Conservation (phyloP, 2,888 invertebrate species). For the Frankliniella intonsa region DNA sequence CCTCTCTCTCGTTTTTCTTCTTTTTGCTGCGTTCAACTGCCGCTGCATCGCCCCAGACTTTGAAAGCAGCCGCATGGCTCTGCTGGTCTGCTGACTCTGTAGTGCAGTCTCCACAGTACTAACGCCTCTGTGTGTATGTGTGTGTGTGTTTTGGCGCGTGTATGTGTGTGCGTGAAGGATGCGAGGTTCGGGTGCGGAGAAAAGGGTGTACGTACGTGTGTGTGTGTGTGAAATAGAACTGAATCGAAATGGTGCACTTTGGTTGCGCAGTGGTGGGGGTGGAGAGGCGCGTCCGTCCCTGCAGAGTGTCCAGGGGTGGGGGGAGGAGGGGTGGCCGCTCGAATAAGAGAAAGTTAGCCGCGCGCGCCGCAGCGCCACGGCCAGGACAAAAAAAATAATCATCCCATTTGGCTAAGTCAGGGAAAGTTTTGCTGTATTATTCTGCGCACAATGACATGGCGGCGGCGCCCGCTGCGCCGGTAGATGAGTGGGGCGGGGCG, state of each 20-base stretch:
- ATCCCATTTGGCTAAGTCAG: conserved; percentile 19
- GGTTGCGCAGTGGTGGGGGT: neutral
- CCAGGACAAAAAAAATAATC: neutral
- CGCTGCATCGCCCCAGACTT: no score
- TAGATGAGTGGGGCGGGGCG: no score
- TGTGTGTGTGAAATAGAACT: conserved; percentile 6
- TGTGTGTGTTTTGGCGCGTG: no score
- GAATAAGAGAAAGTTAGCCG: conserved; percentile 3
- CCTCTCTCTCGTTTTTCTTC: no score
- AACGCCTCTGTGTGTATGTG: no score
- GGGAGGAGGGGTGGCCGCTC: no score
- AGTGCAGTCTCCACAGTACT: no score
- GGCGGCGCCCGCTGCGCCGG: no score
- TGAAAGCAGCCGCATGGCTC: no score
- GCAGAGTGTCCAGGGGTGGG: neutral
- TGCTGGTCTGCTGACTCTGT: no score
- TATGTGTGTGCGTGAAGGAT: neutral
- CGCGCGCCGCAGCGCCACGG: neutral
- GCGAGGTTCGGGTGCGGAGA: no score
- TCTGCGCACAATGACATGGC: neutral
- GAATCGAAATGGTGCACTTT: conserved; percentile 25
- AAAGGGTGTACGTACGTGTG: neutral
- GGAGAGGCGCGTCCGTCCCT: neutral
- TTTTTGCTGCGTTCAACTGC: no score
- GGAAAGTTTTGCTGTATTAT: conserved; percentile 5